Base-by-base conservation (phyloP, 2,113 vertebrate species). In the Eurystomus gularis region DNA sequence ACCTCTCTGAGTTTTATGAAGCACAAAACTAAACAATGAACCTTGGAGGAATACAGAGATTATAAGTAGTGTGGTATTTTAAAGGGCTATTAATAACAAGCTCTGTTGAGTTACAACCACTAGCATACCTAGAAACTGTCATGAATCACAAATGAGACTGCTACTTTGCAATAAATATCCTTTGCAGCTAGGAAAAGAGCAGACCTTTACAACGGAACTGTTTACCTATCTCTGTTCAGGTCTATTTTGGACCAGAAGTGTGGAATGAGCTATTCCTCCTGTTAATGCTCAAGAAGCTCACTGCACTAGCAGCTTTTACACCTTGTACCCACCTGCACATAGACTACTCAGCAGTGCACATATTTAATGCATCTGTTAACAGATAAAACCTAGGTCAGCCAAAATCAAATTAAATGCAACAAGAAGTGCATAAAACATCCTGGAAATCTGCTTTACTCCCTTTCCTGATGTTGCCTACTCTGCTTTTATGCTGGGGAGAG, bases 1-100 rank as follows among this genome's bases (percentile, higher is more conserved):
- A 81, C 37, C 21, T 69, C 51, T 61, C 33, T 25, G 48, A 77
- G 52, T 37, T 94, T 96, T 70, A 82, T 29, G 54, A 82, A 87
- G n/a, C 52, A 65, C 57, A 26, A 88, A 95, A 89, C 39, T 79
- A 65, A 84, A 57, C 1, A 1, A 46, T 31, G 26, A 87, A 39
- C 49, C 33, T 40, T 28, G 52, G 35, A 86, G 25, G 49, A 64
- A 87, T 87, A 60, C 3, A 57, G 61, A 88, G 31, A 49, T 70
- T 66, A 73, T 66, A 85, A 91, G 49, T 40, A 80, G 69, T 7
- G 1, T 19, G 55, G 7, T 72, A 54, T 82, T 90, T 91, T 58
- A 70, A 91, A 93, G 49, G 18, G 21, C 15, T 76, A 10, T 72
- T 85, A 73, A 60, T 69, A 76, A 44, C 11, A 54, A 85, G 8